These are phyloP conservation scores for Agrenia bidenticulata DNA, from an alignment of 2,888 invertebrate species.

Conservation along the genomic window DNA sequence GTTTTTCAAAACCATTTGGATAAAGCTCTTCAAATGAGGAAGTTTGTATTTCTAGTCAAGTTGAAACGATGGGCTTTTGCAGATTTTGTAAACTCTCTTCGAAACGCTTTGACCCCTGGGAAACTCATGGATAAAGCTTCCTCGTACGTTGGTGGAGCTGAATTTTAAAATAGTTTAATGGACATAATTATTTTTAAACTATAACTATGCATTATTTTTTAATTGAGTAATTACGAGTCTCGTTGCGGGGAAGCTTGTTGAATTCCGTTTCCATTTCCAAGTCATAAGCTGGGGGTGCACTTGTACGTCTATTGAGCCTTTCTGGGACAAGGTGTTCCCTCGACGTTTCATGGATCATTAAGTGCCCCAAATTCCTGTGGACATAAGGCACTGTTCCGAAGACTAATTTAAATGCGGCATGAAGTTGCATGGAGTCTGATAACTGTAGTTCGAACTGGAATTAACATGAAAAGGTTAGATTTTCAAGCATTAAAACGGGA, in stretches of 20 bases:
- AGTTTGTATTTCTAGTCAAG: too few relatives aligned
- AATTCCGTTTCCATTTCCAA: constrained; percentile 12
- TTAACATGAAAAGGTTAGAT: neutral
- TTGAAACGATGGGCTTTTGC: neutral
- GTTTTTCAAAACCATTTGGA: too few relatives aligned
- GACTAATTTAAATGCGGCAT: constrained; percentile 20
- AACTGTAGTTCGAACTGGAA: constrained; percentile 22
- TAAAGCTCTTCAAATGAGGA: too few relatives aligned
- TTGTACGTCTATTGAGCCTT: neutral
- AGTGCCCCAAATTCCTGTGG: constrained; percentile 1
- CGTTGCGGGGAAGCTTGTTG: constrained; percentile 14
- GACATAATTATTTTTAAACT: neutral
- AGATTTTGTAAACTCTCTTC: neutral
- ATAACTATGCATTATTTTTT: constrained; percentile 1
- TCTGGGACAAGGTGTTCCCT: constrained; percentile 1
- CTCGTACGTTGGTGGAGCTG: constrained; percentile 31
- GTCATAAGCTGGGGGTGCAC: constrained; percentile 10
- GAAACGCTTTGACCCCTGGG: neutral
- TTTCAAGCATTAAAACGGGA: neutral
- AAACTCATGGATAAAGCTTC: constrained; percentile 23
- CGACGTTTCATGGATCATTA: neutral
- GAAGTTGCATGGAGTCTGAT: constrained; percentile 24
- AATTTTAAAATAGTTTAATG: neutral
- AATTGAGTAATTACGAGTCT: constrained; percentile 25
- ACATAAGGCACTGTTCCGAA: constrained; percentile 30